Conservation (phyloP, 2,888 invertebrate species). For the Anaspis maculata region DNA sequence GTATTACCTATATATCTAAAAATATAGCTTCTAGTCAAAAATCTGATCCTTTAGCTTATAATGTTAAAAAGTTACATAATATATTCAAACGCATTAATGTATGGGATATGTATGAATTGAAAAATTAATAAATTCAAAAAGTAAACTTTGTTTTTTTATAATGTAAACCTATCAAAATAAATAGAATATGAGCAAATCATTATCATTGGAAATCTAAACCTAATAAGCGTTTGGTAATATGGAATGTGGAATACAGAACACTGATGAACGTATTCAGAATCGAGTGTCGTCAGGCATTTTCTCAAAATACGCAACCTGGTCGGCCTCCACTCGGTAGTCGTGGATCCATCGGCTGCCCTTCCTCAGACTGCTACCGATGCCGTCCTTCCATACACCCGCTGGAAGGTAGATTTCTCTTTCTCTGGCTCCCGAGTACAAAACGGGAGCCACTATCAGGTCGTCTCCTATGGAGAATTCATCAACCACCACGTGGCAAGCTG, state of each 20-base stretch:
- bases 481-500: slow-evolving; percentile 63
- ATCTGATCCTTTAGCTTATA: slow-evolving; percentile 41
- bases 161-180: not conserved
- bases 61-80: slow-evolving; percentile 40
- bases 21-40: slow-evolving; percentile 36
- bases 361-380: slow-evolving; percentile 74
- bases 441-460: slow-evolving; percentile 84
- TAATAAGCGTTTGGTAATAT: not conserved
- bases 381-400: slow-evolving; percentile 88
- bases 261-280: slow-evolving; percentile 47
- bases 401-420: slow-evolving; percentile 81
- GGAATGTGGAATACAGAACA: not conserved
- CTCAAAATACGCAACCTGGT: slow-evolving; percentile 75
- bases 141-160: slow-evolving; percentile 2
- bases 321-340: slow-evolving; percentile 70
- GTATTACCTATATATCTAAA: slow-evolving; percentile 30
- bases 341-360: slow-evolving; percentile 90
- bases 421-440: slow-evolving; percentile 60
- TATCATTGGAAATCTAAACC: not conserved
- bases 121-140: slow-evolving; percentile 31
- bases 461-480: slow-evolving; percentile 88
- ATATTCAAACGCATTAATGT: slow-evolving; percentile 45
- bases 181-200: not conserved
- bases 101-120: slow-evolving; percentile 47
- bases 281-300: slow-evolving; percentile 78